Base-by-base conservation (phyloP, 2,797 vertebrate species). In the Lutjanus argentimaculatus region DNA sequence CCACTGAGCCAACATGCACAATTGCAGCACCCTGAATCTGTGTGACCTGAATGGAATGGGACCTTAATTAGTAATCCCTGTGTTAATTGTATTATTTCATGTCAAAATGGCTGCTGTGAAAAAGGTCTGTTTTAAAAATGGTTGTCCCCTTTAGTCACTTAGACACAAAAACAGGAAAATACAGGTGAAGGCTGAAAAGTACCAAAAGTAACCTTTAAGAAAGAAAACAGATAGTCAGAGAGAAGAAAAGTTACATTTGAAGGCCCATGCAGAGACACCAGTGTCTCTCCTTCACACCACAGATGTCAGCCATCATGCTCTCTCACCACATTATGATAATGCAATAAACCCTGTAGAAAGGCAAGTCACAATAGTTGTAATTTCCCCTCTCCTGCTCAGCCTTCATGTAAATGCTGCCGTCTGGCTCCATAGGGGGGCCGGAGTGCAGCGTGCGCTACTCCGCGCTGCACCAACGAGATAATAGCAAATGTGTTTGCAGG, bases 401-500 rank as follows among this genome's bases (percentile, higher is more conserved):
- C 80, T 88, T 87, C 85, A 91, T 93, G 93, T 92, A 94, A 94
- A 95, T 90, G 91, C 87, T 68, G 76, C 77, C 81, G 86, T 91
- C 88, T 69, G 70, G 80, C 90, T 87, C 92, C 89, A 88, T 81
- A 76, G 90, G 92, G 92, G 89, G 91, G 85, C 89, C 84, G 57
- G 69, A 84, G 84, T 61, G 75, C 84, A 87, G 82, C 85, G 81
- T 48, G 77, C 49, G 59, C 78, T 64, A 61, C 80, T 84, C 73
- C 13, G 55, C 59, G 61, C 90, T 85, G 86, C 85, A 80, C 81
- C 88, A 55, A 87, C 81, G 81, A 93, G 91, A 96, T 95, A 95
- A 95, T 94, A 90, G 92, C 91, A 89, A 86, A 90, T 79, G 87
- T 92, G 89, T 93, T 94, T 93, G 86, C 93, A 91, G 90, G 91